These are phyloP conservation scores for Malthinus flaveolus DNA, from an alignment of 2,888 invertebrate species.

Conservation along the genomic window DNA sequence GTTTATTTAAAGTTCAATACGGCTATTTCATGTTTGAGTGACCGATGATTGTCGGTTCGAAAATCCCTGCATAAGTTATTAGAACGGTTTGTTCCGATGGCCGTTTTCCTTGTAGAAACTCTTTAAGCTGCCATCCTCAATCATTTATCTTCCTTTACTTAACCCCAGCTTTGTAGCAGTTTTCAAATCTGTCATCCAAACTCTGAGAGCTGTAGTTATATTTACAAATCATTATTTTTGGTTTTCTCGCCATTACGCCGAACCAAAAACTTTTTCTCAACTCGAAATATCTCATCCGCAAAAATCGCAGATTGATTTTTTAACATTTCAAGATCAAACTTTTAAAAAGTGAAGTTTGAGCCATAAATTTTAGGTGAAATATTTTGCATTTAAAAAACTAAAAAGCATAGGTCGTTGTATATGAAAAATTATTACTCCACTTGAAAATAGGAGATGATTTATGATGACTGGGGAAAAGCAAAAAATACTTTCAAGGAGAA, in stretches of 20 bases:
- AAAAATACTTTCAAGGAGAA: constrained; percentile 15
- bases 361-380: constrained; percentile 13
- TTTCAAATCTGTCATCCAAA: constrained; percentile 23
- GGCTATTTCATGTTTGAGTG: constrained; percentile 13
- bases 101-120: constrained; percentile 38
- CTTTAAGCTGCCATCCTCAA: constrained; percentile 32
- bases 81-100: constrained; percentile 39
- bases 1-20: constrained; percentile 14
- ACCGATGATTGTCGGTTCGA: constrained; percentile 17
- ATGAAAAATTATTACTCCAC: constrained; percentile 19
- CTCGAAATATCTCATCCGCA: neutral
- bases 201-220: constrained; percentile 12
- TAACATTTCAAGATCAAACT: constrained; percentile 5
- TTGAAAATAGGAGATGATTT: constrained; percentile 16
- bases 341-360: neutral
- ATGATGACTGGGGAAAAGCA: constrained; percentile 12
- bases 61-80: constrained; percentile 44
- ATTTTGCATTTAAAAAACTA: constrained; percentile 18
- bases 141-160: constrained; percentile 36
- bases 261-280: neutral
- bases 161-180: constrained; percentile 21
- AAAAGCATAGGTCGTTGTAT: constrained; percentile 14
- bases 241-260: neutral
- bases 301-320: constrained; percentile 9
- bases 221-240: constrained; percentile 15